phyloP scores from a whole-genome alignment of 2,113 vertebrate genomes.

The Alethe diademata region DNA sequence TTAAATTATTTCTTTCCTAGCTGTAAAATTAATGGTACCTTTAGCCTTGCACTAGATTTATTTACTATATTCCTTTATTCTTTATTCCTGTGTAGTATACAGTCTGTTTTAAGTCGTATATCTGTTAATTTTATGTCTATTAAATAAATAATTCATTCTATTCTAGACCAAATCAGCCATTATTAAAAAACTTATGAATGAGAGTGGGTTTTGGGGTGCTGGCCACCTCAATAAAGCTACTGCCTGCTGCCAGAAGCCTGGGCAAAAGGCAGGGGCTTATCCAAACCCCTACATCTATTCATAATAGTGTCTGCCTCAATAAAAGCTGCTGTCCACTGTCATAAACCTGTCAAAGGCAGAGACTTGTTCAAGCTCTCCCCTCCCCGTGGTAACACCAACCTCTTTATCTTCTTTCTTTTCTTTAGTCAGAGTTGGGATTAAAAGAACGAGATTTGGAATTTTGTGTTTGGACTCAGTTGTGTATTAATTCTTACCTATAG shows the following conservation, averaged over 20 bases:
- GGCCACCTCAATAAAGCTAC: background rate
- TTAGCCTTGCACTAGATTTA: accelerated
- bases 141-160: background rate
- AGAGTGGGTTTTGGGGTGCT: background rate
- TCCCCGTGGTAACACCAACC: accelerated
- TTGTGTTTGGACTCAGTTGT: too few relatives aligned
- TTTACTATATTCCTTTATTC: background rate
- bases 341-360: background rate
- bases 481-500: too few relatives aligned
- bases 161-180: background rate
- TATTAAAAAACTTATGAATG: background rate
- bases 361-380: background rate
- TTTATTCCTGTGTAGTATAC: background rate
- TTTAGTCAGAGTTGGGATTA: too few relatives aligned
- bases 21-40: background rate
- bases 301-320: background rate
- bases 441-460: too few relatives aligned
- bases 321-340: background rate
- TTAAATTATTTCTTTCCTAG: accelerated
- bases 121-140: background rate
- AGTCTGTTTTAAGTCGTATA: background rate
- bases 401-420: too few relatives aligned
- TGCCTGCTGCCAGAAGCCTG: background rate
- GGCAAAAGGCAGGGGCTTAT: background rate
- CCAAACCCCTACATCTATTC: background rate